phyloP scores from a whole-genome alignment of 2,888 invertebrate genomes.

The Tuberolachnus salignus region DNA sequence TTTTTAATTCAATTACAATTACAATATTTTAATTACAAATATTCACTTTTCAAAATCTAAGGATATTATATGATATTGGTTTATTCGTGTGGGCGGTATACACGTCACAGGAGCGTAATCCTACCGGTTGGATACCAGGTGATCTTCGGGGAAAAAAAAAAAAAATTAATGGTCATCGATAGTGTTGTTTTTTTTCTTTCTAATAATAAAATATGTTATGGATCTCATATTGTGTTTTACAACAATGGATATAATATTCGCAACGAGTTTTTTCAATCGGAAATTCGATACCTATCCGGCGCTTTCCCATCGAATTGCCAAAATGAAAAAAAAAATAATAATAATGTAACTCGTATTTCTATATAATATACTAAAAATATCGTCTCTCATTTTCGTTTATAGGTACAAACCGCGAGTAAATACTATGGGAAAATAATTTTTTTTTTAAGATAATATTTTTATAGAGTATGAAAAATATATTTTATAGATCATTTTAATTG shows the following conservation, averaged over 20 bases:
- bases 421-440: too few species aligned
- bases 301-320: not conserved
- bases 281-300: not conserved
- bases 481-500: too few species aligned
- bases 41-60: not conserved
- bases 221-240: conserved; percentile 15
- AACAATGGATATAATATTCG: conserved; percentile 8
- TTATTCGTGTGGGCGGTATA: conserved; percentile 9
- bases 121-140: conserved; percentile 5
- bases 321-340: not conserved
- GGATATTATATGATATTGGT: conserved; percentile 5
- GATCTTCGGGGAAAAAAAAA: not conserved
- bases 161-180: conserved; percentile 4
- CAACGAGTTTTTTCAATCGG: not conserved
- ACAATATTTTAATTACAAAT: too few species aligned
- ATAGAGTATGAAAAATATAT: too few species aligned
- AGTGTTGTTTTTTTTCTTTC: not conserved
- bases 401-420: too few species aligned
- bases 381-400: too few species aligned
- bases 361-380: too few species aligned
- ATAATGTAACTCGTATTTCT: too few species aligned
- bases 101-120: not conserved
- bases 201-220: not conserved
- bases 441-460: too few species aligned
- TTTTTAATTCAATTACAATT: too few species aligned